Evolutionary conservation across 2,113 vertebrate genomes (phyloP).

Genomic region (Daboia siamensis): DNA sequence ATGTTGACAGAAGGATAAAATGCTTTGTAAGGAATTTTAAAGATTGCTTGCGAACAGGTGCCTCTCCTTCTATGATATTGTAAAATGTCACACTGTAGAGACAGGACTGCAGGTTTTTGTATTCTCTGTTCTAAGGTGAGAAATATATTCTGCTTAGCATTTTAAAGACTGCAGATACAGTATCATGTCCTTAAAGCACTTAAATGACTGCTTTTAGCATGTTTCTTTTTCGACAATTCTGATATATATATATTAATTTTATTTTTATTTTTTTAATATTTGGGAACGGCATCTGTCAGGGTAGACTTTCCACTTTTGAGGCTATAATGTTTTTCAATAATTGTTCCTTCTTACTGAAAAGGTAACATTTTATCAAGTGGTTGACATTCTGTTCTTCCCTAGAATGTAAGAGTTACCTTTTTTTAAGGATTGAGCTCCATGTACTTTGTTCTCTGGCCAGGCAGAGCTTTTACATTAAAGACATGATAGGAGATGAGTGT

Average conservation of each 20-base stretch:
- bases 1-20: neutral
- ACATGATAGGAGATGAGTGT: conserved; percentile 15
- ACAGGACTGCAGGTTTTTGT: neutral
- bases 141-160: conserved; percentile 16
- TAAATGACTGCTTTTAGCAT: neutral
- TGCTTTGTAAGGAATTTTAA: neutral
- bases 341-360: neutral
- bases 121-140: neutral
- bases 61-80: rapidly evolving
- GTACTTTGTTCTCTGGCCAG: neutral
- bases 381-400: neutral
- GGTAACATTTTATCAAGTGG: neutral
- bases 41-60: neutral
- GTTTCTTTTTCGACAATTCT: neutral
- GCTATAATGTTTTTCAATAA: neutral
- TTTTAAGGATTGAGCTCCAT: neutral
- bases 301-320: neutral
- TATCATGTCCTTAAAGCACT: neutral
- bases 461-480: conserved; percentile 28
- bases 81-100: neutral
- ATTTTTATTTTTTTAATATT: neutral
- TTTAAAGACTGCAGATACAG: neutral
- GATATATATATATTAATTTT: neutral
- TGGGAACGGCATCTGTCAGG: neutral
- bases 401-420: neutral